Conservation (phyloP, 2,888 invertebrate genomes). For the Ceramica pisi region DNA sequence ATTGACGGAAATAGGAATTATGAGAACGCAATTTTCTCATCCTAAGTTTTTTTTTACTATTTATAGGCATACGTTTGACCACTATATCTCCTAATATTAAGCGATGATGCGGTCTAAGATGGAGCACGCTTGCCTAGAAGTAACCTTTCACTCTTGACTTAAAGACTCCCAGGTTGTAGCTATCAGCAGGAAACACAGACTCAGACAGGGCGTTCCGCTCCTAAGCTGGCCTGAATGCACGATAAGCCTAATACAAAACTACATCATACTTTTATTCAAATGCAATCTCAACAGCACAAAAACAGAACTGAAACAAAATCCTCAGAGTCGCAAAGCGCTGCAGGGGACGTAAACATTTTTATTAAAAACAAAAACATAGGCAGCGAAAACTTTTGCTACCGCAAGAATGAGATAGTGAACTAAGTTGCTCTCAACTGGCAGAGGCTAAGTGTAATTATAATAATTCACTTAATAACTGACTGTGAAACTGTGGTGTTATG, state of each 20-base stretch:
- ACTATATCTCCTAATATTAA: too few species aligned
- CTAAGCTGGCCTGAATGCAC: too few species aligned
- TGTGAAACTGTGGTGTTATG: constrained; percentile 63
- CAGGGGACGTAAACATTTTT: constrained; percentile 70
- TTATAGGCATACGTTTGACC: too few species aligned
- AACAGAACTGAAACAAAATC: constrained; percentile 58
- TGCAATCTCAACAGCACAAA: constrained; percentile 16
- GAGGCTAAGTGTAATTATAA: constrained; percentile 86
- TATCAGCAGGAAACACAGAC: too few species aligned
- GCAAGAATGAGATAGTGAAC: constrained; percentile 76
- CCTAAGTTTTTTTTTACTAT: too few species aligned
- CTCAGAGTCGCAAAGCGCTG: constrained; percentile 62
- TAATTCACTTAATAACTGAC: constrained; percentile 81
- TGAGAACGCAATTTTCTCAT: too few species aligned
- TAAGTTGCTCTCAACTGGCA: constrained; percentile 78
- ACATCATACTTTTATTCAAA: constrained; percentile 12
- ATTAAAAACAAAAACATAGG: constrained; percentile 68
- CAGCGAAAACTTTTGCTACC: constrained; percentile 72
- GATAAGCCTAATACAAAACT: background rate
- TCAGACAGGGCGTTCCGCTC: too few species aligned
- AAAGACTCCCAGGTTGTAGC: too few species aligned
- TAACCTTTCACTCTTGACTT: too few species aligned
- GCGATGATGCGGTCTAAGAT: too few species aligned
- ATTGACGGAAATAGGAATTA: too few species aligned
- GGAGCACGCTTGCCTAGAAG: too few species aligned